Evolutionary conservation across 1,140 invertebrate genomes (phyloP), one percentile per base, ranked within the genome.

Genomic region (Agrilus planipennis): DNA sequence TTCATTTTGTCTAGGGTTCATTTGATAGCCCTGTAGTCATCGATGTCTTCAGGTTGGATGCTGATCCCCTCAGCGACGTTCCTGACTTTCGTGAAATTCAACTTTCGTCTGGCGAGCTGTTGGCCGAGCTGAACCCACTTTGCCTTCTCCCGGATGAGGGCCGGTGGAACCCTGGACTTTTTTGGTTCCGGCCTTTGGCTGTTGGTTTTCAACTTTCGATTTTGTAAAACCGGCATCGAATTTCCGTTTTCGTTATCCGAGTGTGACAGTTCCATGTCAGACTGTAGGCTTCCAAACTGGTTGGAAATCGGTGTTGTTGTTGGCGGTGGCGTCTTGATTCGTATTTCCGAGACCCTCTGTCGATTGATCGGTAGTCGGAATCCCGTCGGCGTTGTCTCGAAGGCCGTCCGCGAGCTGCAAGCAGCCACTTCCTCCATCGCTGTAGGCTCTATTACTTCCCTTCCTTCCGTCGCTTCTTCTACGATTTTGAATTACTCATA

Each of bases 61-160:
- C 19, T 35, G 19, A 35, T 35, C 12, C 19, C 34, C n/a, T 35
- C 14, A 11, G 14, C 14, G 34, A 20, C 14, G n/a, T 35, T 19
- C 38, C 3, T 23, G 20, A 25, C 31, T 36, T 20, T 34, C 23
- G 7, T 27, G 23, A 27, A 27, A 12, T 12, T 7, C 7, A 27
- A 9, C 12, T 27, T 27, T 27, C 7, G 23, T 7, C 7, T 9
- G 23, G 7, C 23, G 7, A 27, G 23, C 7, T 9, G 23, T 7
- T 7, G 7, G 23, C 7, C 12, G 23, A 12, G 7, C 7, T 7
- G 7, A 9, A 9, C 7, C 23, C 23, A 27, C 12, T 27, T 27
- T 7, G 23, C 7, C 12, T 27, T 27, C 7, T 27, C 23, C 23
- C 23, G 23, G 12, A 27, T 7, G 7, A 12, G 7, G 23, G 12